Evolutionary conservation across 2,113 vertebrate species (phyloP).

Genomic region (Aleadryas rufinucha): DNA sequence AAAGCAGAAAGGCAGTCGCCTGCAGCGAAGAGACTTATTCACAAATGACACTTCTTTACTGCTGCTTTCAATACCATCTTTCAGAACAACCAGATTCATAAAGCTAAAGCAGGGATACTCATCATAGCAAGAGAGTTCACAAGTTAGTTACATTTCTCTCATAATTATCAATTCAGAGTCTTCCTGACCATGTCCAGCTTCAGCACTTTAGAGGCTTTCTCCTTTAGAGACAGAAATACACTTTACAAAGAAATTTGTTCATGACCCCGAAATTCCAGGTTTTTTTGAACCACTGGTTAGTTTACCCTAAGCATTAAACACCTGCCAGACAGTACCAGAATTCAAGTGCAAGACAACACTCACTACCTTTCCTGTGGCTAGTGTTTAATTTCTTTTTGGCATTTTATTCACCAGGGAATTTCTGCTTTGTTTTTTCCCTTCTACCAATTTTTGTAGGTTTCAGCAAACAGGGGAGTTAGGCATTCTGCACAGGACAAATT

Average conservation of each 20-base stretch:
- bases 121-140: neutral
- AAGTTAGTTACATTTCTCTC: neutral
- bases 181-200: neutral
- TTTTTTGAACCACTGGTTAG: neutral
- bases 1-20: neutral
- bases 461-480: neutral
- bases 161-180: neutral
- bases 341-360: neutral
- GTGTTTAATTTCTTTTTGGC: neutral
- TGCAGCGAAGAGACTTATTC: neutral
- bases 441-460: neutral
- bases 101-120: neutral
- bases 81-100: neutral
- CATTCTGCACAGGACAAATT: neutral
- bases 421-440: neutral
- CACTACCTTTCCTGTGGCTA: neutral
- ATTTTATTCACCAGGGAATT: neutral
- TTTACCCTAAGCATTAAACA: neutral
- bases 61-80: neutral
- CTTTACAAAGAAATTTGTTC: neutral
- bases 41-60: neutral
- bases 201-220: neutral
- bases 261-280: neutral
- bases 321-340: neutral
- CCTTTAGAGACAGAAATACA: neutral